These are phyloP conservation scores for Miniopterus natalensis DNA, from an alignment of 2,113 vertebrate species.

Conservation along the genomic window DNA sequence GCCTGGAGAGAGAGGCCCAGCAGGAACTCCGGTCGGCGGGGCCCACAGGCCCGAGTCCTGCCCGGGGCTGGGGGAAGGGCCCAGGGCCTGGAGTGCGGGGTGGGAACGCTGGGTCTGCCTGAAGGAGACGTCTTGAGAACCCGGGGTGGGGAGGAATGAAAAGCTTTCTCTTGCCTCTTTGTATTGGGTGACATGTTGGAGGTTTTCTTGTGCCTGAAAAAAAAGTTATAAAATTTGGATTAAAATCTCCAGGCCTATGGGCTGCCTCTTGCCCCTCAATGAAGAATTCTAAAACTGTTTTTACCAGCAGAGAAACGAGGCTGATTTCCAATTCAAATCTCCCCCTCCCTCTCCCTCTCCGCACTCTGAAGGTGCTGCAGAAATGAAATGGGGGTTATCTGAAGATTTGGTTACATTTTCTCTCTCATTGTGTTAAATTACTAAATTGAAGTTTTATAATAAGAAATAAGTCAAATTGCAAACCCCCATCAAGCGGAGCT, in stretches of 20 bases:
- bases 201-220: slow-evolving; percentile 81
- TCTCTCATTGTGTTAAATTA: slow-evolving; percentile 99
- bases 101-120: neutral
- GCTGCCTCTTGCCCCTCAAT: slow-evolving; percentile 89
- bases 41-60: neutral
- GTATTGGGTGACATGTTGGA: slow-evolving; percentile 85
- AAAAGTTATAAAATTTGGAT: slow-evolving; percentile 93
- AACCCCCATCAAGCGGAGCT: slow-evolving; percentile 97
- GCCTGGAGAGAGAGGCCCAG: neutral
- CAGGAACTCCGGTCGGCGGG: neutral
- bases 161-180: slow-evolving; percentile 84
- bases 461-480: slow-evolving; percentile 99
- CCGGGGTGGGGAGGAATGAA: slow-evolving; percentile 33
- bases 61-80: slow-evolving; percentile 10
- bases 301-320: slow-evolving; percentile 91
- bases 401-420: slow-evolving; percentile 96
- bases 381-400: slow-evolving; percentile 95
- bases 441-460: slow-evolving; percentile 99
- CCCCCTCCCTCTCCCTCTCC: slow-evolving; percentile 85
- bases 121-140: slow-evolving; percentile 72
- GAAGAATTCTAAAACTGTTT: slow-evolving; percentile 91
- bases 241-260: slow-evolving; percentile 91
- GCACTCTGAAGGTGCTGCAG: slow-evolving; percentile 94
- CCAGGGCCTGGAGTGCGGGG: neutral
- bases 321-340: slow-evolving; percentile 95